Evolutionary conservation across 2,888 invertebrate species (phyloP), one percentile per base, ranked within the genome.

Genomic region (Pristionchus japonicus): DNA sequence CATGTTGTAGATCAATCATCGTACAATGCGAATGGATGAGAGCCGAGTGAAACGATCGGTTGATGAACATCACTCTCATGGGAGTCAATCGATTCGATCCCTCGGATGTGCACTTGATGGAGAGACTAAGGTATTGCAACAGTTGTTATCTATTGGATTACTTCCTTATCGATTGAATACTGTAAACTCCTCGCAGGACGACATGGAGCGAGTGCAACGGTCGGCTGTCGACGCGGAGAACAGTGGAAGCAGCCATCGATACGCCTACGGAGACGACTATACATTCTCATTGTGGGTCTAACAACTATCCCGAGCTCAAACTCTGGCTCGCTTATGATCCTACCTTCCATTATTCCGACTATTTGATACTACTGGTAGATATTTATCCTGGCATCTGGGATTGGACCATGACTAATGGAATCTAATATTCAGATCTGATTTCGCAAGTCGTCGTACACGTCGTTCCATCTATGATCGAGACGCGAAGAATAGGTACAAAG

Each of bases 161-260:
- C 4, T 57, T 57, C 57, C 17, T 20, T 11, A 70, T 70, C 20
- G 70, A 70, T 40, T 40, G 37, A 37, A 31, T 47, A 77, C 47
- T 11, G 43, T 77, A 77, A 47, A 3, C 11, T 85, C 47, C 1
- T 84, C 2, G 97, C 90, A 96, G 91, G 96, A 97, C 94, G 98
- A 98, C 97, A 98, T 98, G 98, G 97, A 97, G 93, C 96, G 96
- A 92, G 96, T 98, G 92, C 97, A 97, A 91, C 95, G 95, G 89
- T 95, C 95, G 34, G 95, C 95, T 3, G 94, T 90, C 52, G 70
- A 49, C 17, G 74, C 84, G n/a, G 40, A 13, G 1, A 40, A n/a
- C 20, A 49, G 34, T 3, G 47, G 31, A 0, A 52, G 34, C 43
- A 43, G 52, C 17, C 70, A 37, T 9, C 23, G 70, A 52, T 67